Conservation (phyloP, 2,797 vertebrate species). For the Microctenopoma steveboyesi region DNA sequence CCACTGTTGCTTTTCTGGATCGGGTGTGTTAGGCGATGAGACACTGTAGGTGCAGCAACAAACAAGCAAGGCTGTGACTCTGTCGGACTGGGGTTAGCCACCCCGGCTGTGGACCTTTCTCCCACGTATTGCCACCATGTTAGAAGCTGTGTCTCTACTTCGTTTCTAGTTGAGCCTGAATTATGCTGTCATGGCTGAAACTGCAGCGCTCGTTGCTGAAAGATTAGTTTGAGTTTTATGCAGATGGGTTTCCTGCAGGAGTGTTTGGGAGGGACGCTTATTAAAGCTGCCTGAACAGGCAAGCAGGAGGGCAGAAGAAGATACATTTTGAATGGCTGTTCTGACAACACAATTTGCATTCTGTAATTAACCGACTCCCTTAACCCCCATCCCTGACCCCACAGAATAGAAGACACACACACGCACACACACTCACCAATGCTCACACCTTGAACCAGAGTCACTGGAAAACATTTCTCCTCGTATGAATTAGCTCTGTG, state of each 20-base stretch:
- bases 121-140: neutral
- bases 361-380: constrained; percentile 82
- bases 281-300: constrained; percentile 72
- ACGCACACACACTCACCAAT: constrained; percentile 1
- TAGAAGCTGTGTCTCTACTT: constrained; percentile 17
- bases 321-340: constrained; percentile 73
- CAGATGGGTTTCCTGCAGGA: constrained; percentile 56
- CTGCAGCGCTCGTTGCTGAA: constrained; percentile 57
- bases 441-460: constrained; percentile 41
- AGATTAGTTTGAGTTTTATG: constrained; percentile 70
- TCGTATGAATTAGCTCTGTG: constrained; percentile 70
- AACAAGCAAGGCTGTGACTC: too few species aligned
- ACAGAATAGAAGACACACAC: constrained; percentile 7
- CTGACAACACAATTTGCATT: constrained; percentile 85
- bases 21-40: too few species aligned
- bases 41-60: too few species aligned
- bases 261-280: constrained; percentile 52
- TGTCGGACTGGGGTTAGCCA: too few species aligned
- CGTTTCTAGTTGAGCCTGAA: constrained; percentile 70
- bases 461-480: constrained; percentile 70
- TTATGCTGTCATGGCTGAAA: constrained; percentile 65
- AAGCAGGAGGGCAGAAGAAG: constrained; percentile 60
- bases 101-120: neutral
- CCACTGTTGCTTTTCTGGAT: too few species aligned
- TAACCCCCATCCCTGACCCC: constrained; percentile 1